Conservation (phyloP, 2,113 vertebrate species). For the Procavia capensis region DNA sequence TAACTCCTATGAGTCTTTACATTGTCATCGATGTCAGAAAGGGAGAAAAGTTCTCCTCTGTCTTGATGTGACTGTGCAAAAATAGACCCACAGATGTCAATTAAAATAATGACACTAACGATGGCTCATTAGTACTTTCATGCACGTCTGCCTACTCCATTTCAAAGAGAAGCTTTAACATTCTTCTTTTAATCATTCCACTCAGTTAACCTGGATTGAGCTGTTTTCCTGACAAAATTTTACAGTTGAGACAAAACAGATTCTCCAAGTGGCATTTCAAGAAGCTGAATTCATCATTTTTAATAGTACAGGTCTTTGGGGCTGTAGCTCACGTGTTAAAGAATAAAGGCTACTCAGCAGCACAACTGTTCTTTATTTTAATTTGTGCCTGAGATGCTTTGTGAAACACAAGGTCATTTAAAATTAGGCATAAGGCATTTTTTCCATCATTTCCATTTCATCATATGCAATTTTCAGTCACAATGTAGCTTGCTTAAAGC, state of each 20-base stretch:
- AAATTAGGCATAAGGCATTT: constrained; percentile 68
- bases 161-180: constrained; percentile 59
- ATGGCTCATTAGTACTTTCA: constrained; percentile 74
- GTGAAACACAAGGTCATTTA: constrained; percentile 70
- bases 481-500: constrained; percentile 69
- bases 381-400: constrained; percentile 45
- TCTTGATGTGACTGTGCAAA: constrained; percentile 69
- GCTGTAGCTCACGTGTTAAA: constrained; percentile 52
- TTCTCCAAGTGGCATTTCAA: constrained; percentile 61
- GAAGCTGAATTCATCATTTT: constrained; percentile 61
- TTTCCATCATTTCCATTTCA: constrained; percentile 72
- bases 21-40: constrained; percentile 77
- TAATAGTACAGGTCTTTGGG: constrained; percentile 15
- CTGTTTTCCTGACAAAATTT: constrained; percentile 58
- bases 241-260: constrained; percentile 58
- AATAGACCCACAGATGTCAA: constrained; percentile 70
- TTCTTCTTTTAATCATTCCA: constrained; percentile 46
- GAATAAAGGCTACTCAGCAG: constrained; percentile 46
- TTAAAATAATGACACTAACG: constrained; percentile 76
- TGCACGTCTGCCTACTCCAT: background rate
- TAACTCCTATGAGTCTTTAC: constrained; percentile 81
- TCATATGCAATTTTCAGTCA: constrained; percentile 69
- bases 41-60: constrained; percentile 68
- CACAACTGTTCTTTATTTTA: constrained; percentile 73
- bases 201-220: background rate